These are phyloP conservation scores for Aethes cnicana DNA, from an alignment of 2,888 invertebrate genomes.

Conservation along the genomic window DNA sequence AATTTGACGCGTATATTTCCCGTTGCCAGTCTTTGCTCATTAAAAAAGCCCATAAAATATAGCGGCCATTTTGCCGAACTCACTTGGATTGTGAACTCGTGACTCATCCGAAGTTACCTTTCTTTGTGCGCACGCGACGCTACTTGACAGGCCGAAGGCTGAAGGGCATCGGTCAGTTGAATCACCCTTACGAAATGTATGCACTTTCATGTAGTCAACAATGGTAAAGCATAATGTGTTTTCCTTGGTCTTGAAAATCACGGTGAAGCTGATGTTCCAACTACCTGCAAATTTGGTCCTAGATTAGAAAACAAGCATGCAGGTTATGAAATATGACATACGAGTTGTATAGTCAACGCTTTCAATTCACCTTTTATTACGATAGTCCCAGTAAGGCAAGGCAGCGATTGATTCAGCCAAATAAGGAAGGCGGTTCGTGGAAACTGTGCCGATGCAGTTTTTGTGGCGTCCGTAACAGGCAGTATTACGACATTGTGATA, in stretches of 20 bases:
- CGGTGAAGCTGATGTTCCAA: background rate
- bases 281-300: background rate
- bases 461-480: conserved; percentile 40
- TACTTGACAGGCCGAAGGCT: conserved; percentile 16
- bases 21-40: conserved; percentile 7
- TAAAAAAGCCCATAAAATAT: conserved; percentile 25
- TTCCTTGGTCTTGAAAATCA: background rate
- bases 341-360: conserved; percentile 9
- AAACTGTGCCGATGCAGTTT: conserved; percentile 62
- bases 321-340: conserved; percentile 6
- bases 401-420: conserved; percentile 50
- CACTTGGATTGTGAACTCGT: conserved; percentile 19
- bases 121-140: conserved; percentile 26
- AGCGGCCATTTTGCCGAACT: conserved; percentile 30
- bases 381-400: conserved; percentile 46
- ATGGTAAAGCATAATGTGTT: too few relatives aligned
- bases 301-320: background rate
- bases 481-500: conserved; percentile 43
- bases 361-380: conserved; percentile 38
- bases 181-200: too few relatives aligned
- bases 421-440: conserved; percentile 61
- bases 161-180: too few relatives aligned
- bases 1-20: conserved; percentile 21
- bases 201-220: background rate
- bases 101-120: conserved; percentile 29